These are phyloP conservation scores for Meriones psammophilus DNA, from an alignment of 2,797 vertebrate genomes.

Conservation along the genomic window DNA sequence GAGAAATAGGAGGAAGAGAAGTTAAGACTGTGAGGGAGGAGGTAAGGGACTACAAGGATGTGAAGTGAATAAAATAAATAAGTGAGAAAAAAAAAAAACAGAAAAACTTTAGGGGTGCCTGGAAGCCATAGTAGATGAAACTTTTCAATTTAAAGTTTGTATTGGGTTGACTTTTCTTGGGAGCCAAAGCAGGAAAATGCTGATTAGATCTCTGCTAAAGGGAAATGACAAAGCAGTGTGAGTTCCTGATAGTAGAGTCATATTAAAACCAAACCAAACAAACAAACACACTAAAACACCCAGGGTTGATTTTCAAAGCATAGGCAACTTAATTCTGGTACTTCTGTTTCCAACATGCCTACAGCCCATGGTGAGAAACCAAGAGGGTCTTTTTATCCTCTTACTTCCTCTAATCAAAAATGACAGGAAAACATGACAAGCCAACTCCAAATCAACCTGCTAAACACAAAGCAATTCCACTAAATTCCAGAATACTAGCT, in stretches of 20 bases:
- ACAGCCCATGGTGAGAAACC: slow-evolving; percentile 36
- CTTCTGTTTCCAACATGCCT: not conserved
- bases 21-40: too few species aligned
- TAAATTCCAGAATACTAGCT: not conserved
- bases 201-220: slow-evolving; percentile 83
- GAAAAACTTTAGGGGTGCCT: not conserved
- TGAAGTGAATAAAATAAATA: too few species aligned
- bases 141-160: slow-evolving; percentile 81
- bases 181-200: slow-evolving; percentile 83
- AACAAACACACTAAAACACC: not conserved
- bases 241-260: slow-evolving; percentile 62
- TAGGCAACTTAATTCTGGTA: slow-evolving; percentile 1
- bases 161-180: slow-evolving; percentile 80
- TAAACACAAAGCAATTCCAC: slow-evolving; percentile 14
- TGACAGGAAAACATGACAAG: not conserved
- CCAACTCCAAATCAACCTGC: not conserved
- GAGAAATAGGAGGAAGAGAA: too few species aligned
- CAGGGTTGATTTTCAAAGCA: slow-evolving; percentile 1
- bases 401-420: slow-evolving; percentile 39
- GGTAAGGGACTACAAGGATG: too few species aligned
- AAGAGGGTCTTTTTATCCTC: not conserved
- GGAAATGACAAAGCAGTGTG: slow-evolving; percentile 63
- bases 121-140: slow-evolving; percentile 43
- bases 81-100: not conserved
- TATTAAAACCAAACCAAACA: slow-evolving; percentile 71